phyloP scores from a whole-genome alignment of 2,113 vertebrate species.

The Hemiscyllium ocellatum region DNA sequence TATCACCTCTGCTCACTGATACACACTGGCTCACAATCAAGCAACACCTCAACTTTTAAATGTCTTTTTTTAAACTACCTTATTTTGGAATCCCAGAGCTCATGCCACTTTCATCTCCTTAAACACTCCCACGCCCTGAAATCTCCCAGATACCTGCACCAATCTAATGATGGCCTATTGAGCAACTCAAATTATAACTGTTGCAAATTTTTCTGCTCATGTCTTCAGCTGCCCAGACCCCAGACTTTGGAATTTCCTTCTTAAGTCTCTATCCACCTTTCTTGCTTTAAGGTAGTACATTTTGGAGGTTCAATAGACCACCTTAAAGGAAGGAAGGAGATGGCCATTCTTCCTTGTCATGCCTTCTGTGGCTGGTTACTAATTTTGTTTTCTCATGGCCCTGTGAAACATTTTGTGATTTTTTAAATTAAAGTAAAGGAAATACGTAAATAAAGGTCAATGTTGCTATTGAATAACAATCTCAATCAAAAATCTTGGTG shows the following conservation, averaged over 20 bases:
- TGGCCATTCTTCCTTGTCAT: not conserved
- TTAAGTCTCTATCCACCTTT: not conserved
- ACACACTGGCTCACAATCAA: not conserved
- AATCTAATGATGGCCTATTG: not conserved
- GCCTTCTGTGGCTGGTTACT: not conserved
- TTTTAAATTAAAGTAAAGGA: not conserved
- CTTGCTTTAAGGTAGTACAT: not conserved
- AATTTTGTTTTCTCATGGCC: not conserved
- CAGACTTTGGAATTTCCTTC: not conserved
- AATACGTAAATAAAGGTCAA: not conserved
- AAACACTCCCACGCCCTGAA: too few relatives aligned
- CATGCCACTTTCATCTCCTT: not conserved
- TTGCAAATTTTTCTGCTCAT: not conserved
- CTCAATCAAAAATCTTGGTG: not conserved
- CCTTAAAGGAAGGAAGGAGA: not conserved
- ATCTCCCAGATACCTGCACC: not conserved
- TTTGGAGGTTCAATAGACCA: not conserved
- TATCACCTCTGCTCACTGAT: not conserved
- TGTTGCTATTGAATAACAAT: not conserved
- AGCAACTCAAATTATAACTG: not conserved
- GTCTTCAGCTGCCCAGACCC: not conserved
- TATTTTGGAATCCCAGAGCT: too few relatives aligned
- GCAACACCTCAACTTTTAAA: not conserved
- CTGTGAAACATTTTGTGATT: not conserved
- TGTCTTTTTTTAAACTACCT: too few relatives aligned